Percentiles rank a stretch among this genome's conserved stretches.
Conservation (phyloP, 2,113 vertebrate genomes). For the Noturus placidus region DNA sequence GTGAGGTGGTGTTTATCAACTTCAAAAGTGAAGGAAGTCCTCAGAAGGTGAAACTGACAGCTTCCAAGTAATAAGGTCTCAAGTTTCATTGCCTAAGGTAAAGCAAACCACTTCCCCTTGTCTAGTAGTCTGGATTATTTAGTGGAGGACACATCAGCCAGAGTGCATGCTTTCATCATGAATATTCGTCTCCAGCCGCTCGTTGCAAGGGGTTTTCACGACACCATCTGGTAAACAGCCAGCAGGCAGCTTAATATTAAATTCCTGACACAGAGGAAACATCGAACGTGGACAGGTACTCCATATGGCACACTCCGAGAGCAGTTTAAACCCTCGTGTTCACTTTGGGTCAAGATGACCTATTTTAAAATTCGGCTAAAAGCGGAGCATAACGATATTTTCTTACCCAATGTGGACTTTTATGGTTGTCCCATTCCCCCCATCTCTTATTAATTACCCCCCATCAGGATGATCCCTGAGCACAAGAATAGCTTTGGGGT, state of each 20-base stretch:
- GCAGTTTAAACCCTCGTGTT: conserved; percentile 28
- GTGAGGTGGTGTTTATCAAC: conserved; percentile 12
- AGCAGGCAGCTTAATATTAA: conserved; percentile 45
- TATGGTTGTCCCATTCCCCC: neutral
- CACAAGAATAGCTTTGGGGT: neutral
- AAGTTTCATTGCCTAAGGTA: neutral
- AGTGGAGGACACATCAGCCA: neutral
- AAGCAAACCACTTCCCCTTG: neutral
- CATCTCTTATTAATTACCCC: neutral
- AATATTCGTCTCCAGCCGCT: conserved; percentile 38
- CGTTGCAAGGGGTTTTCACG: conserved; percentile 9
- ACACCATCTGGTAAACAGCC: conserved; percentile 46
- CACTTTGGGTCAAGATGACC: conserved; percentile 16
- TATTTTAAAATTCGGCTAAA: neutral
- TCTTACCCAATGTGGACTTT: neutral
- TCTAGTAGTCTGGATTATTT: neutral
- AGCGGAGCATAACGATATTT: neutral
- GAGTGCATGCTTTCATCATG: conserved; percentile 22
- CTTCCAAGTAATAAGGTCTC: neutral
- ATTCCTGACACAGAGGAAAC: conserved; percentile 37
- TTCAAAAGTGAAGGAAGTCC: neutral
- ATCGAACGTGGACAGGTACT: conserved; percentile 20
- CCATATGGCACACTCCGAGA: conserved; percentile 33
- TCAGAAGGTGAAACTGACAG: neutral
- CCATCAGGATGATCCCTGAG: neutral